Base-by-base conservation (phyloP, 2,888 invertebrate genomes). In the Noctua fimbriata region DNA sequence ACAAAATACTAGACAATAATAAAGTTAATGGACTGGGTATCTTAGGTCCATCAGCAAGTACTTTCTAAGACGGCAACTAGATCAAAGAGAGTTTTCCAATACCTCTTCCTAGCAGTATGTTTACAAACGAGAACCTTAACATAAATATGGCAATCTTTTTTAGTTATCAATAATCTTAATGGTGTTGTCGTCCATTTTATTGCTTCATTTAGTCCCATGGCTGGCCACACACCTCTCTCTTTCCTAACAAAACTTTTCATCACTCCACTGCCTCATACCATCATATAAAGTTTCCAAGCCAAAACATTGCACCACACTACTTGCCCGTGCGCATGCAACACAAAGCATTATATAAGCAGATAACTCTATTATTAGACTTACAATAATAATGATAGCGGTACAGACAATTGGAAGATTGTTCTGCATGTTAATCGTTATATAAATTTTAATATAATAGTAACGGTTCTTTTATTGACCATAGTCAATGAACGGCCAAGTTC, bases 291-390 rank as follows among this genome's bases (percentile, higher is more conserved):
- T 36, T 70, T 52, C 41, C 49, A 67, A 72, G 32, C 41, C 14
- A 41, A 63, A 72, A 60, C 41, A 69, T 83, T 83, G 67, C 84
- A 82, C 58, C 71, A 82, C 18, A 49, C 52, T 66, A 66, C 69
- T 66, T 49, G 66, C 58, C 21, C 7, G 18, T 44, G 58, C 44
- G 41, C 58, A 55, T 73, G 52, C 44, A 72, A 70, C 49, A 58
- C 58, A 70, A 55, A 60, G 44, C 73, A 69, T 87, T 85, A 87
- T 78, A 80, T 85, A 86, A 86, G 32, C 73, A 70, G 65, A 80
- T 76, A 80, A 66, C 41, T 66, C 71, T 85, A 87, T 79, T 78
- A 85, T 76, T 87, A 87, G 58, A 75, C 41, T 76, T 58, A 65
- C 32, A 69, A 71, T 75, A 78, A 83, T 74, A 77, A 81, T 66